A percentile compares a stretch with the other conserved stretches of the same genome.
Conservation (phyloP, 2,888 invertebrate species). For the Cheilosia impressa region DNA sequence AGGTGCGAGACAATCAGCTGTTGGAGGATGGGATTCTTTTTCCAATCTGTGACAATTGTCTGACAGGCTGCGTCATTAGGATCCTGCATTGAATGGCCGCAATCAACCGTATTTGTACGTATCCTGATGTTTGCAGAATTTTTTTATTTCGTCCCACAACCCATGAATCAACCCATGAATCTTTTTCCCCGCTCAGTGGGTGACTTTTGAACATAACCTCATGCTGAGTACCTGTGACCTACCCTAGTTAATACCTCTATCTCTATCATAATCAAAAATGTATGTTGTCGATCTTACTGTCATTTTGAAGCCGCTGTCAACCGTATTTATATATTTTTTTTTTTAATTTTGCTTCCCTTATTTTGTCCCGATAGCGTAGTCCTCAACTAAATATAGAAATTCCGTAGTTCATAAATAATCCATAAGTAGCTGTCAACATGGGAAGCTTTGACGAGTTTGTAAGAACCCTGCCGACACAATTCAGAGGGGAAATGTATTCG, state of each 20-base stretch:
- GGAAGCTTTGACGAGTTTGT: slow-evolving; percentile 15
- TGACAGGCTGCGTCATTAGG: too few relatives aligned
- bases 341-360: background rate
- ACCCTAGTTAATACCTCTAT: too few relatives aligned
- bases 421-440: background rate
- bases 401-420: background rate
- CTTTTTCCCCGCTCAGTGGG: too few relatives aligned
- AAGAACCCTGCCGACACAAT: background rate
- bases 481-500: background rate
- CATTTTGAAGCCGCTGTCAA: background rate
- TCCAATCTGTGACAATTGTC: background rate
- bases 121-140: too few relatives aligned
- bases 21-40: background rate
- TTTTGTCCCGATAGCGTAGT: background rate
- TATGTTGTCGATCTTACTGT: background rate
- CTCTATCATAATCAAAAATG: too few relatives aligned
- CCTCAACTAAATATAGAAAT: background rate
- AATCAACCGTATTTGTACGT: too few relatives aligned
- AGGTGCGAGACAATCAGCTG: background rate
- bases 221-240: too few relatives aligned
- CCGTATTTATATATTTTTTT: background rate
- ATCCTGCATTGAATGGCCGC: too few relatives aligned
- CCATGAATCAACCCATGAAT: too few relatives aligned
- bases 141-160: too few relatives aligned
- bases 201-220: too few relatives aligned